phyloP scores from a whole-genome alignment of 2,797 vertebrate genomes.

The Hemibagrus guttatus region DNA sequence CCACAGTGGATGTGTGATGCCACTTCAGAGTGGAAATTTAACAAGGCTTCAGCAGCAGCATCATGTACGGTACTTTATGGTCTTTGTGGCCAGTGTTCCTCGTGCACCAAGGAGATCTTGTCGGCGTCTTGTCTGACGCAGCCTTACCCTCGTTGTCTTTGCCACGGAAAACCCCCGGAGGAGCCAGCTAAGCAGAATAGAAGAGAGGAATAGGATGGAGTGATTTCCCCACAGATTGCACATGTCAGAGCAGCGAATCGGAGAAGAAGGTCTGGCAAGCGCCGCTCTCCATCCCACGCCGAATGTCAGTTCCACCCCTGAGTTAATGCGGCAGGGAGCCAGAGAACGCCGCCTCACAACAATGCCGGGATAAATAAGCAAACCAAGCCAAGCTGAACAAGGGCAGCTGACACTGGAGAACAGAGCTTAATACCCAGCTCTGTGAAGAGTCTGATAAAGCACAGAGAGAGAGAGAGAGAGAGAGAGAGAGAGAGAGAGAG shows the following conservation, averaged over 20 bases:
- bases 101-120: slow-evolving; percentile 12
- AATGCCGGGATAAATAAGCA: slow-evolving; percentile 53
- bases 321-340: slow-evolving; percentile 47
- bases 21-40: slow-evolving; percentile 23
- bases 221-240: slow-evolving; percentile 52
- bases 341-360: slow-evolving; percentile 40
- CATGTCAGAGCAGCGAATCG: slow-evolving; percentile 36
- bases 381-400: slow-evolving; percentile 39
- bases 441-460: slow-evolving; percentile 25
- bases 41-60: slow-evolving; percentile 1
- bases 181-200: slow-evolving; percentile 37
- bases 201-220: slow-evolving; percentile 36
- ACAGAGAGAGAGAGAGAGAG: background rate
- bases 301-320: slow-evolving; percentile 50
- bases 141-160: slow-evolving; percentile 13
- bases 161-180: slow-evolving; percentile 27
- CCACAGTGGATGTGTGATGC: background rate
- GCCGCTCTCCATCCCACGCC: slow-evolving; percentile 50
- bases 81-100: background rate
- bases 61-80: background rate
- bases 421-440: slow-evolving; percentile 14
- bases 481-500: slow-evolving; percentile 12
- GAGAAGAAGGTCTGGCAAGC: slow-evolving; percentile 53
- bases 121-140: background rate
- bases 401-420: slow-evolving; percentile 27